Evolutionary conservation across 1,140 invertebrate species (phyloP), one percentile per base, ranked within the genome.

Genomic region (Musca vetustissima): DNA sequence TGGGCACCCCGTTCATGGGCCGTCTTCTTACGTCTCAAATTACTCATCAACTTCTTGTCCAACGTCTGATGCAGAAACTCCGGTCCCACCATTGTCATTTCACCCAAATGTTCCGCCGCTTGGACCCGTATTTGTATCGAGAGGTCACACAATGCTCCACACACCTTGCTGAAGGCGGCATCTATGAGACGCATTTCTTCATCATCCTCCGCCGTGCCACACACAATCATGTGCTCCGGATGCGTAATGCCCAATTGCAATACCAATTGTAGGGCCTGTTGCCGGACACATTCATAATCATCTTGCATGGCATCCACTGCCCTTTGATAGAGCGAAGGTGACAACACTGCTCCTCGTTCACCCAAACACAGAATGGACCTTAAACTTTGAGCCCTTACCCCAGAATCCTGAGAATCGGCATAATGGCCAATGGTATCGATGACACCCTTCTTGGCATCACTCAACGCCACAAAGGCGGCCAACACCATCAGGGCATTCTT

Each of bases 11-110:
- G 85, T 83, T 97, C 93, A 86, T 95, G 93, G 0, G 92, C 91
- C n/a, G 91, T 92, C 32, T 87, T 85, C 81, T 89, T 93, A 57
- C 88, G 85, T 80, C 91, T 93, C 91, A 94, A 94, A 84, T 95
- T 96, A 71, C 90, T 97, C 92, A 99, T 99, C n/a, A 99, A 86
- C 78, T 98, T 98, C 83, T 99, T 99, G 78, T 99, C 97, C 2
- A 99, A 83, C 0, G 98, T 99, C 85, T 98, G 98, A 75, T 96
- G 90, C 36, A 99, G 86, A 83, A 98, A 98, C 69, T 90, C 88
- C 53, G 91, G 88, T 67, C 94, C 95, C 4, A 99, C 96, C 64
- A 88, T 87, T 67, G 90, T 90, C 86, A 98, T 93, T 32, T 89
- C 88, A 11, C 97, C 97, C 47, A 98, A 84, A 66, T 94, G 83